Evolutionary conservation across 1,140 invertebrate species (phyloP), one percentile per base, ranked within the genome.

Genomic region (Procambarus clarkii): DNA sequence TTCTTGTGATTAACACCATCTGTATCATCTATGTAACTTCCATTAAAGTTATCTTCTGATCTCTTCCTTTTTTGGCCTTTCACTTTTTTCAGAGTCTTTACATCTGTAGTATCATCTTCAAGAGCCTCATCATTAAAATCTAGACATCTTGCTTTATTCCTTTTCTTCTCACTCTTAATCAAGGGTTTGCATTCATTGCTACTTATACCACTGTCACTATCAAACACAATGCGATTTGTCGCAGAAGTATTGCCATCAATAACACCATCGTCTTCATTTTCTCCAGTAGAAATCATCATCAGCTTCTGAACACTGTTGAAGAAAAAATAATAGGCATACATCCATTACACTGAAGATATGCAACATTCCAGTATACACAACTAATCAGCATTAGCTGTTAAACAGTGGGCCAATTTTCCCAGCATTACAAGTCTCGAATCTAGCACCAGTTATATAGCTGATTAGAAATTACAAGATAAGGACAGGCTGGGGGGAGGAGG

Each of bases 201-300:
- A n/a, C 85, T 86, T 5, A 86, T 86, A 18, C 85, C 85, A 58
- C 85, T 86, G 18, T 86, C 85, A 15, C 78, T 74, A 60, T 86
- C 85, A 78, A 86, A 78, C 4, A 60, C 45, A 8, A 58, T 78
- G 18, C 44, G 54, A 45, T 86, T 0, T 13, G 71, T 11, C 18
- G 3, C 34, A 34, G 69, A 11, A 9, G 24, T 34, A 74, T 74
- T 24, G 34, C 8, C n/a, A 21, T 4, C 45, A 48, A 21, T 21
- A 18, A 50, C 34, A 48, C n/a, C 34, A 21, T 7, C 18, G 46
- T 50, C 78, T 9, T 69, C 34, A 13, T 24, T 5, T 50, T 81
- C 48, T 81, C n/a, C 21, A 50, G 54, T 81, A 34, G 34, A 34
- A 34, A 34, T 34, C 34, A 34, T 58, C 8, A 81, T 18, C 79